Conservation (phyloP, 2,888 invertebrate genomes). For the Nephrotoma appendiculata region DNA sequence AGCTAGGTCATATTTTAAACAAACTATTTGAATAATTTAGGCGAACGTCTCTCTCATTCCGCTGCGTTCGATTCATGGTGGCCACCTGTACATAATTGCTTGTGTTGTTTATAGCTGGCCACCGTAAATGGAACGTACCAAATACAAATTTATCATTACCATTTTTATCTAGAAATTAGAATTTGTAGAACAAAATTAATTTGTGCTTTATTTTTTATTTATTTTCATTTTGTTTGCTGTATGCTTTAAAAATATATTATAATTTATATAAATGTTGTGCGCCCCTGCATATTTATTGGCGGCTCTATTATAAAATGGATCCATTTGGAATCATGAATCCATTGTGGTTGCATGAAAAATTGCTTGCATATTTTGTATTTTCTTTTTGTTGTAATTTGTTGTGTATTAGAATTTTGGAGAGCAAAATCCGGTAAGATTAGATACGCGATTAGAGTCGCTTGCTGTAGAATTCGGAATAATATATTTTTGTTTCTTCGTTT, state of each 20-base stretch:
- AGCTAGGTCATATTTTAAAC: too few relatives aligned
- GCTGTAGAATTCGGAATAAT: not conserved
- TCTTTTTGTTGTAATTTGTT: not conserved
- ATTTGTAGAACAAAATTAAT: not conserved
- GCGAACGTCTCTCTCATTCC: too few relatives aligned
- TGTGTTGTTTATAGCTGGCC: too few relatives aligned
- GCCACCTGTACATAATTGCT: too few relatives aligned
- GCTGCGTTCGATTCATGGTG: too few relatives aligned
- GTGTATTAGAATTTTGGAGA: constrained; percentile 57
- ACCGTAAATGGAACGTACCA: too few relatives aligned
- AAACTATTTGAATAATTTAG: too few relatives aligned
- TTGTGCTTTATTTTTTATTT: not conserved
- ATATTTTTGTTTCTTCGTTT: not conserved
- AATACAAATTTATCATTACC: not conserved
- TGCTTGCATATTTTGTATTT: not conserved
- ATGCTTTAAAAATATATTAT: not conserved
- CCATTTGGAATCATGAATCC: not conserved
- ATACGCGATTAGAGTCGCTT: not conserved
- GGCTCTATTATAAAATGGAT: not conserved
- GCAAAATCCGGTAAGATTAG: constrained; percentile 62
- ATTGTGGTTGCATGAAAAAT: not conserved
- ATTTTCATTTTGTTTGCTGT: not conserved
- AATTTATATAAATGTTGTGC: not conserved
- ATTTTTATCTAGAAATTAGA: not conserved
- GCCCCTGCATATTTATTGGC: not conserved